Percentiles rank a stretch among this genome's conserved stretches.
These are phyloP conservation scores for Spondyliosoma cantharus DNA, from an alignment of 2,797 vertebrate genomes.

Conservation along the genomic window DNA sequence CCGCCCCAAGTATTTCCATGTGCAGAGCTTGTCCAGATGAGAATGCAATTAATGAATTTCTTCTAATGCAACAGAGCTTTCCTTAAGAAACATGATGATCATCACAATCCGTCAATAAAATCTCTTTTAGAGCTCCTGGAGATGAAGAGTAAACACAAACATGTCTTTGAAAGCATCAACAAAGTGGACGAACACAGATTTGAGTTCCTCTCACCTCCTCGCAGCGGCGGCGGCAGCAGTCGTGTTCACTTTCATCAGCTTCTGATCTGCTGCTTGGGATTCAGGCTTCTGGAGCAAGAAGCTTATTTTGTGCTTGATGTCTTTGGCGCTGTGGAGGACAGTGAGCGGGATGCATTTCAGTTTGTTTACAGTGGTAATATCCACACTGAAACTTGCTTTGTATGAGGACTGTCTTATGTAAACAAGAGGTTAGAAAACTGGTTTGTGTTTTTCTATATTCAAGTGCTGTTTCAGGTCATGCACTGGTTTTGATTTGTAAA, in stretches of 20 bases:
- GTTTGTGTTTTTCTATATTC: neutral
- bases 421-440: slow-evolving; percentile 4
- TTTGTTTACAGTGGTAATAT: slow-evolving; percentile 25
- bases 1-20: neutral
- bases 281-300: slow-evolving; percentile 93
- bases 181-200: neutral
- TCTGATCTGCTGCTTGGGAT: slow-evolving; percentile 80
- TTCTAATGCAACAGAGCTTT: neutral
- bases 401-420: neutral
- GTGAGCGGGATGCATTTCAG: neutral
- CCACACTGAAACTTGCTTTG: neutral
- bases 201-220: slow-evolving; percentile 84
- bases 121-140: neutral
- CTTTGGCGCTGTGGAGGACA: slow-evolving; percentile 87
- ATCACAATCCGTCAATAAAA: neutral
- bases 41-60: neutral
- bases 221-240: slow-evolving; percentile 43
- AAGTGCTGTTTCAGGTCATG: neutral
- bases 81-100: neutral
- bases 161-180: neutral
- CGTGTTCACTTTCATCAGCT: slow-evolving; percentile 80
- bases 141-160: neutral
- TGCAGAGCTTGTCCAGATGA: neutral
- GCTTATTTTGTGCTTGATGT: slow-evolving; percentile 94
- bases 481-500: neutral